A percentile compares a stretch with the other conserved stretches of the same genome.
Conservation (phyloP, 2,113 vertebrate species). For the Urocynchramus pylzowi region DNA sequence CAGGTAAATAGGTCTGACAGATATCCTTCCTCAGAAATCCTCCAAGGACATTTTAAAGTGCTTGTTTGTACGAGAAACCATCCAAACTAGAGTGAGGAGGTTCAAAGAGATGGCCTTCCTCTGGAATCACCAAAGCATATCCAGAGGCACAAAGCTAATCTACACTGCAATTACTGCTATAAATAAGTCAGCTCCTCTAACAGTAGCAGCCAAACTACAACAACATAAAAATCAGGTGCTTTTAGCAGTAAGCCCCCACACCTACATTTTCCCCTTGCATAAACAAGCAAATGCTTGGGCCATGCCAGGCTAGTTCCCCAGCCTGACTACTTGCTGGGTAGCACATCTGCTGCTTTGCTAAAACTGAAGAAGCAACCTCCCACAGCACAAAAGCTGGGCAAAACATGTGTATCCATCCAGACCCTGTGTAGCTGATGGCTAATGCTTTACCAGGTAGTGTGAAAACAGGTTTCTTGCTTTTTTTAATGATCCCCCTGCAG, state of each 20-base stretch:
- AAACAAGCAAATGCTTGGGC: not conserved
- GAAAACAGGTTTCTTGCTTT: not conserved
- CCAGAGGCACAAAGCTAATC: not conserved
- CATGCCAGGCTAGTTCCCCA: rapidly evolving
- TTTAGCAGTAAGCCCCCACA: not conserved
- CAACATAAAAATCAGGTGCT: not conserved
- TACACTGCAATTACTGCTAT: not conserved
- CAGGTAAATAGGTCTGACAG: not conserved
- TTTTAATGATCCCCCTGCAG: not conserved
- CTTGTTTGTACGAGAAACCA: not conserved
- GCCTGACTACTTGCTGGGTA: not conserved
- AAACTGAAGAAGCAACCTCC: not conserved
- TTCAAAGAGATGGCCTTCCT: not conserved
- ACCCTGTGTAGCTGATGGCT: rapidly evolving
- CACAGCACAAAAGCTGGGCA: not conserved
- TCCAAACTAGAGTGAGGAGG: not conserved
- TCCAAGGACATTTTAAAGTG: not conserved
- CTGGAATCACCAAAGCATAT: not conserved
- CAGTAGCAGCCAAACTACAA: not conserved
- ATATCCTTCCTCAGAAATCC: not conserved
- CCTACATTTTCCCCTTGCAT: not conserved
- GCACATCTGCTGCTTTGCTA: not conserved
- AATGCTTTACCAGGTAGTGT: not conserved
- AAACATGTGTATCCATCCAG: not conserved
- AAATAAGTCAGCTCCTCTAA: not conserved